phyloP scores from a whole-genome alignment of 2,888 invertebrate genomes.

The Limnephilus lunatus region DNA sequence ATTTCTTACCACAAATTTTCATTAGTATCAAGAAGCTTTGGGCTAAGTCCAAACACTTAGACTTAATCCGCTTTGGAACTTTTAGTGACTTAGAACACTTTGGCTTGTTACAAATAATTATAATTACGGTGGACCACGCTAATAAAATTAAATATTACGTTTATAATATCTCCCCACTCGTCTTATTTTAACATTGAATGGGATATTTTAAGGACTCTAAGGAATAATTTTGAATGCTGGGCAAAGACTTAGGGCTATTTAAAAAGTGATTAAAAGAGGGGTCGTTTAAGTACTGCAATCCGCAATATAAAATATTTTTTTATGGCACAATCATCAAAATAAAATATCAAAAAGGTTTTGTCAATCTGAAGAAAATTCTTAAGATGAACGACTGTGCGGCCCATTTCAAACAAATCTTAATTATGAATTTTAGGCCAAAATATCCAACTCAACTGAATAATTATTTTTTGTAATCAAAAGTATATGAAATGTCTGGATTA shows the following conservation, averaged over 20 bases:
- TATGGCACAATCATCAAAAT: background rate
- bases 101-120: conserved; percentile 17
- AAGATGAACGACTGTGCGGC: too few species aligned
- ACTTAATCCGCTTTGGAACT: conserved; percentile 6
- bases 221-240: background rate
- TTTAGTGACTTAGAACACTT: conserved; percentile 5
- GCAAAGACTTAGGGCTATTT: background rate
- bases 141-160: background rate
- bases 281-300: background rate
- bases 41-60: conserved; percentile 7
- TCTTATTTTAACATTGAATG: background rate
- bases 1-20: conserved; percentile 26
- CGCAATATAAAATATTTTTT: background rate
- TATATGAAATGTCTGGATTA: too few species aligned
- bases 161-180: background rate
- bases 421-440: too few species aligned
- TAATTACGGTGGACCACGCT: background rate
- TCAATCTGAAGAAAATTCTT: too few species aligned
- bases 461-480: too few species aligned
- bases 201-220: background rate
- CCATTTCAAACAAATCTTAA: too few species aligned
- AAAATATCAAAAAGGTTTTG: background rate
- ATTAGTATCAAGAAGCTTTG: conserved; percentile 5
- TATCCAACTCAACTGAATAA: too few species aligned
- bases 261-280: background rate